Evolutionary conservation across 2,888 invertebrate genomes (phyloP).

Genomic region (Celastrina argiolus): DNA sequence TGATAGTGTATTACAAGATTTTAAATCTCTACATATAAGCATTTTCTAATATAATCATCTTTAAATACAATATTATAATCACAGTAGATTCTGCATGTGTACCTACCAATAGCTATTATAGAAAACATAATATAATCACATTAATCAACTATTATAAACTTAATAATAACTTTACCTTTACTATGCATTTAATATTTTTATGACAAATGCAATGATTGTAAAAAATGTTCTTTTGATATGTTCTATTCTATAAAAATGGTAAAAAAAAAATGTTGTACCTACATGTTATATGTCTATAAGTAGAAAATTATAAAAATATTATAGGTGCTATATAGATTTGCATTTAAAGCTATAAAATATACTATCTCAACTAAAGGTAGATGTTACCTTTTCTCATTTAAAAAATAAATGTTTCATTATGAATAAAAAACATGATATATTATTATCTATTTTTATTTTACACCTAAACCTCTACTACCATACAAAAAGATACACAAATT

Average conservation of each 20-base stretch:
- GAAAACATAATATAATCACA: too few species aligned
- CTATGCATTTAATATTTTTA: not conserved
- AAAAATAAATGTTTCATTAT: not conserved
- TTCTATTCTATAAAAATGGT: not conserved
- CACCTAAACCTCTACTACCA: not conserved
- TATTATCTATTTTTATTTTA: not conserved
- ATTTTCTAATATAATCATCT: too few species aligned
- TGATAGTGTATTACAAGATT: too few species aligned
- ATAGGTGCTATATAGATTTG: not conserved
- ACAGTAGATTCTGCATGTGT: too few species aligned
- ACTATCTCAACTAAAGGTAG: not conserved
- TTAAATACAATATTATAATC: too few species aligned
- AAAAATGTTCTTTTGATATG: not conserved
- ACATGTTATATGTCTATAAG: not conserved
- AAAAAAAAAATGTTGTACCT: not conserved
- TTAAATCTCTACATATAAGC: too few species aligned
- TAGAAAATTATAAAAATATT: not conserved
- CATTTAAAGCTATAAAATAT: not conserved
- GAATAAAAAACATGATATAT: not conserved
- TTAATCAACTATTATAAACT: not conserved
- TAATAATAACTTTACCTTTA: not conserved
- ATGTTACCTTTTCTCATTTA: not conserved
- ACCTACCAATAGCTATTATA: too few species aligned
- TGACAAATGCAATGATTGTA: not conserved
- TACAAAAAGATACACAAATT: not conserved